Percentiles rank a stretch among this genome's conserved stretches.
These are phyloP conservation scores for Ovis aries DNA, from an alignment of 2,113 vertebrate species.

Conservation along the genomic window DNA sequence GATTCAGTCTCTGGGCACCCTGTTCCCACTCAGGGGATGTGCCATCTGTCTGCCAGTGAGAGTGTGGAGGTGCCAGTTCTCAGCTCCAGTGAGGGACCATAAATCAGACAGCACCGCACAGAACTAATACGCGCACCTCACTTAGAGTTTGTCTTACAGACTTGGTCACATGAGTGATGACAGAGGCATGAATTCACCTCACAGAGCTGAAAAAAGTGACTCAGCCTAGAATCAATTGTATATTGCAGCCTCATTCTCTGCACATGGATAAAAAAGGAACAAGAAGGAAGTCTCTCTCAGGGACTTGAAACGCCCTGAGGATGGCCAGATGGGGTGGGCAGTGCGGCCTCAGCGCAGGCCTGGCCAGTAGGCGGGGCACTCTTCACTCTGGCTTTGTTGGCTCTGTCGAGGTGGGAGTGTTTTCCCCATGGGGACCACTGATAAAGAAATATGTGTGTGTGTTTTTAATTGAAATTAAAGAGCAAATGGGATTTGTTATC, in stretches of 20 bases:
- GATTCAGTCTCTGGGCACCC: neutral
- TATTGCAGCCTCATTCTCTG: neutral
- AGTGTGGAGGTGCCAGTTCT: neutral
- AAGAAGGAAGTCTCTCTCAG: neutral
- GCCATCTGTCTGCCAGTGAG: too few relatives aligned
- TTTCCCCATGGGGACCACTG: neutral
- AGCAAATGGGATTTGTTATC: neutral
- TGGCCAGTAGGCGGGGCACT: neutral
- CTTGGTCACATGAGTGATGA: neutral
- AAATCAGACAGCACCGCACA: neutral
- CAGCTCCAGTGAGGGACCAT: neutral
- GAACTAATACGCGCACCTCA: neutral
- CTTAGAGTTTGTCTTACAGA: neutral
- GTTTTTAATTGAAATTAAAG: neutral
- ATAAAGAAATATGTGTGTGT: neutral
- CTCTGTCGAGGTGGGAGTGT: neutral
- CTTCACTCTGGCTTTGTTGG: neutral
- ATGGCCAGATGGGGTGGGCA: neutral
- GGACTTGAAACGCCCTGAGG: neutral
- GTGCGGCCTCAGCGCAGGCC: rapidly evolving
- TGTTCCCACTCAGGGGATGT: neutral
- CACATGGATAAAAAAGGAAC: neutral
- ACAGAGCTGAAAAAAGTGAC: neutral
- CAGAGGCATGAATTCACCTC: neutral
- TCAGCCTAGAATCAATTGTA: neutral